Evolutionary conservation across 2,113 vertebrate species (phyloP), one percentile per base, ranked within the genome.

Genomic region (Sinocyclocheilus anshuiensis): DNA sequence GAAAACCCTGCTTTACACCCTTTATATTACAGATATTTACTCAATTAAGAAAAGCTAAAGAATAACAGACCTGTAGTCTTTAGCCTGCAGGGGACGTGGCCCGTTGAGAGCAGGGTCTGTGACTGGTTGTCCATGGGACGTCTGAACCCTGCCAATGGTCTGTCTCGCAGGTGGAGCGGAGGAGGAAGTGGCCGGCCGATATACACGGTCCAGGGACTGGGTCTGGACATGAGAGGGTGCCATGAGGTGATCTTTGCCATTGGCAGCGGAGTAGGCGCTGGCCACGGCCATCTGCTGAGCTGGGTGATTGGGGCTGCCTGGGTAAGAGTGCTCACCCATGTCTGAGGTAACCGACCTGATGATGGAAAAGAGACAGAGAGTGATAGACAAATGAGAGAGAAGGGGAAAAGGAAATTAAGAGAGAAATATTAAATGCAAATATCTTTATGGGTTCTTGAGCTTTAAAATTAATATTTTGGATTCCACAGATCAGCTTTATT

Each of bases 281-380:
- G 93, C 93, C n/a, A 71, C 89, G 6, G 80, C 76, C 24, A 92
- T 91, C 91, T 96, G 96, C 89, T 95, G 93, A 0, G 94, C 91
- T 0, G 96, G 95, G 89, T 97, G 96, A 93, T 94, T 97, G 88
- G 97, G 97, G 88, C 97, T 97, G 10, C 96, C 96, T 0, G 96
- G 97, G 92, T 96, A 97, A 0, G 96, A 95, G 90, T 95, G 95
- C 65, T 96, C 95, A 0, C 94, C 95, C 0, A 74, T 89, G 0
- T 97, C 96, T 0, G 97, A 98, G 0, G 95, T 94, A 42, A 96
- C 94, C 4, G 96, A 97, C 92, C 97, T 97, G 86, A 26, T 18
- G 57, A 10, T 11, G 20, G n/a, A 53, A 69, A 33, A 24, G 18
- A 48, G 2, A 48, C 45, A 48, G 45, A 48, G 45, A 48, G 20